Base-by-base conservation (phyloP, 2,113 vertebrate genomes). In the Tragulus kanchil region DNA sequence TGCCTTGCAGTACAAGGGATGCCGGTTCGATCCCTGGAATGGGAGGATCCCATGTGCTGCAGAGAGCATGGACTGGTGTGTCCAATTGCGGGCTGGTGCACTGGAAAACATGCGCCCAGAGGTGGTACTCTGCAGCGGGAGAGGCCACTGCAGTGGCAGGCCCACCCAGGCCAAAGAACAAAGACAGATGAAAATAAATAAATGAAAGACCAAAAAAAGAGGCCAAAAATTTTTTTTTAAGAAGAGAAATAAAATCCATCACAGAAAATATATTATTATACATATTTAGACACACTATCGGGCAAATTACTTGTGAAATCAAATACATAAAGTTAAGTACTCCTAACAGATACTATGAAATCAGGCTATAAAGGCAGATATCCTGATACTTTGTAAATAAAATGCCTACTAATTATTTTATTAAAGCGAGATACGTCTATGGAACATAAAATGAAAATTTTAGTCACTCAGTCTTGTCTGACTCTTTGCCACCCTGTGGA, bases 201-300 rank as follows among this genome's bases (percentile, higher is more conserved):
- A 36, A 36, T 36, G 36, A 36, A 36, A 36, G 36, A 36, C 36
- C 36, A 36, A 36, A 36, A 36, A 36, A 36, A 36, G 36, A 36
- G 36, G 36, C 36, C 36, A 36, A 36, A 36, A 36, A 36, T 36
- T 36, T 36, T 36, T 36, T 36, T 36, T 36, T 36, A 36, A 36
- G 36, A 36, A 36, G 36, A 36, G 36, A 36, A 36, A 2, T 36
- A 36, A 36, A 92, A 89, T 45, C 25, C 16, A 85, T 48, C 67
- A 77, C 48, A 89, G 69, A 52, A 87, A 86, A 64, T 31, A 4
- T 78, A 91, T 67, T 81, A 95, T 84, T 92, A 95, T 50, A 86
- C 58, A 12, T 17, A 75, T 25, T 75, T 82, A 8, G 36, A 88
- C 16, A 69, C 19, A 61, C 1, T n/a, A 85, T 4, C 67, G 83